Evolutionary conservation across 2,888 invertebrate genomes (phyloP).

Genomic region (Ennomos erosarius): DNA sequence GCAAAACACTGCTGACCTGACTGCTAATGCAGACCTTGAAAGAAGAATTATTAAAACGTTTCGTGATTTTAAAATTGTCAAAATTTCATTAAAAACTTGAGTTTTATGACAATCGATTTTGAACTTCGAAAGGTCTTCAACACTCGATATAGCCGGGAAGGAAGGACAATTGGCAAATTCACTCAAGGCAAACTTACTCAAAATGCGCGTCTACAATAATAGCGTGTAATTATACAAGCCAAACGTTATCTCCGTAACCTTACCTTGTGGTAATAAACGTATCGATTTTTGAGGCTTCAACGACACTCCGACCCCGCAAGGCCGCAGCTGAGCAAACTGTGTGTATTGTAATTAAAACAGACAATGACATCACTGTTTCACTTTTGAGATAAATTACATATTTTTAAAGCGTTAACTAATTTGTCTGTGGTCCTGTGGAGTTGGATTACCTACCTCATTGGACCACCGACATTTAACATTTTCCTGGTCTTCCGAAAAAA

Average conservation of each 20-base stretch:
- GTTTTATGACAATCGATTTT: neutral
- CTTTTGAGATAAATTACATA: conserved; percentile 44
- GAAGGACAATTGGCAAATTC: conserved; percentile 23
- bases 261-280: conserved; percentile 41
- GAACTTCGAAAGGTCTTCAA: conserved; percentile 6
- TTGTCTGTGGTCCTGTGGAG: conserved; percentile 18
- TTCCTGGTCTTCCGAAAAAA: neutral
- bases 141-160: conserved; percentile 15
- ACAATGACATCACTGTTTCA: conserved; percentile 71
- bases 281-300: conserved; percentile 55
- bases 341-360: conserved; percentile 64
- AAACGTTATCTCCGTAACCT: conserved; percentile 43
- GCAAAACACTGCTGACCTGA: no score
- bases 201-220: conserved; percentile 26
- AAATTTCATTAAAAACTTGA: no score
- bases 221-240: conserved; percentile 34
- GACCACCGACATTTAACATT: neutral
- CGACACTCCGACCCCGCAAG: conserved; percentile 71
- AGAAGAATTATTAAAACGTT: no score
- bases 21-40: no score
- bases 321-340: conserved; percentile 76
- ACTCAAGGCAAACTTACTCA: conserved; percentile 22
- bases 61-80: no score
- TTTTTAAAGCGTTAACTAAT: conserved; percentile 35
- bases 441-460: conserved; percentile 27